Percentiles rank a stretch among this genome's conserved stretches.
phyloP scores from a whole-genome alignment of 1,140 invertebrate genomes.

The Cylas formicarius region DNA sequence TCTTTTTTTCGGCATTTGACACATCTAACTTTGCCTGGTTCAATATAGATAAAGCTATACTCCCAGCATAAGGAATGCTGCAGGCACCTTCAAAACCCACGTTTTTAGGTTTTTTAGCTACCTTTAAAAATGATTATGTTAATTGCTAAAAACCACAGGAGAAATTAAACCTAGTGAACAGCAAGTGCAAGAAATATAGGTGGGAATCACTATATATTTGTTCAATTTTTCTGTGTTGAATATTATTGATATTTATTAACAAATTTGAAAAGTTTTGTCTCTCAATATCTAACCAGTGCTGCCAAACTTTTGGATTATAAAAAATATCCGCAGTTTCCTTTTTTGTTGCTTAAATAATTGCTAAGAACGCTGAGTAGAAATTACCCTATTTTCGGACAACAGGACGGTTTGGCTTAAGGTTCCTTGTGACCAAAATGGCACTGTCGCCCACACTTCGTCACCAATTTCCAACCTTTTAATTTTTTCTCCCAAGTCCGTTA shows the following conservation, averaged over 20 bases:
- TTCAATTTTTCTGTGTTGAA: too few species aligned
- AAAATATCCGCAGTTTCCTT: background rate
- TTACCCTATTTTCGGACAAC: slow-evolving; percentile 47
- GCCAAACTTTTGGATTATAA: background rate
- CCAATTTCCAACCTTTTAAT: slow-evolving; percentile 56
- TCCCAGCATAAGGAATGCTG: slow-evolving; percentile 63
- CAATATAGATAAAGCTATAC: slow-evolving; percentile 59
- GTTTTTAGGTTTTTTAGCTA: slow-evolving; percentile 57
- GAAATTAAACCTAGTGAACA: too few species aligned
- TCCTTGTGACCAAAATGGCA: slow-evolving; percentile 53
- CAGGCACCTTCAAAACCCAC: slow-evolving; percentile 62
- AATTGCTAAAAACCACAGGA: background rate
- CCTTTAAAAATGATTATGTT: slow-evolving; percentile 7
- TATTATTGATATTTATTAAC: too few species aligned
- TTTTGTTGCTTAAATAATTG: too few species aligned
- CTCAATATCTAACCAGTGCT: too few species aligned
- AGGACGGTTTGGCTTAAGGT: slow-evolving; percentile 56
- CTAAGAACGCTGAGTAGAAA: too few species aligned
- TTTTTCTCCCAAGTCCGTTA: slow-evolving; percentile 55
- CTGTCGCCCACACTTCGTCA: slow-evolving; percentile 56
- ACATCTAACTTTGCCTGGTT: slow-evolving; percentile 48
- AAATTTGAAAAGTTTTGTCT: too few species aligned
- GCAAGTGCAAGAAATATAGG: too few species aligned
- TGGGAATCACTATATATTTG: too few species aligned
- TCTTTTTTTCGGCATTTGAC: slow-evolving; percentile 51